phyloP scores from a whole-genome alignment of 2,888 invertebrate genomes.

The Papilio protenor region DNA sequence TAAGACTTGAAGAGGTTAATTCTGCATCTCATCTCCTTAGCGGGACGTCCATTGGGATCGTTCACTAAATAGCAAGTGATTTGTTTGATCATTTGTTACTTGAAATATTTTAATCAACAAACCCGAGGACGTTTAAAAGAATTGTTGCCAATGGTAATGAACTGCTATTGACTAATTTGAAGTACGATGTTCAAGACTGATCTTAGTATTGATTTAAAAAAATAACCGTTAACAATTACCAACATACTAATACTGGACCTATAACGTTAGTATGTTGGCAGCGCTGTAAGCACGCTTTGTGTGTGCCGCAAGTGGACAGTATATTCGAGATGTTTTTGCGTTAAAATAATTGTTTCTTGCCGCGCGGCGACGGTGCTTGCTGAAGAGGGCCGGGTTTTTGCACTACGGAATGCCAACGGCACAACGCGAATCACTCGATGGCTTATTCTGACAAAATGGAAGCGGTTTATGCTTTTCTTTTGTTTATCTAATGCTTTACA shows the following conservation, averaged over 20 bases:
- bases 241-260: neutral
- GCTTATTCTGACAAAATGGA: slow-evolving; percentile 36
- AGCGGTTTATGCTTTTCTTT: slow-evolving; percentile 20
- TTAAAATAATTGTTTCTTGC: slow-evolving; percentile 64
- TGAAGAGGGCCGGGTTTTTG: slow-evolving; percentile 56
- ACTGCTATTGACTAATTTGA: neutral
- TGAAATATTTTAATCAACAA: slow-evolving; percentile 9
- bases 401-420: slow-evolving; percentile 51
- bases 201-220: neutral
- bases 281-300: slow-evolving; percentile 58
- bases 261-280: slow-evolving; percentile 36
- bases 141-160: neutral
- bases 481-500: neutral
- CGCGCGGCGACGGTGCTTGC: slow-evolving; percentile 48
- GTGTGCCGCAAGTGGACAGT: slow-evolving; percentile 54
- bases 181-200: neutral
- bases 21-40: slow-evolving; percentile 13
- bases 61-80: slow-evolving; percentile 4
- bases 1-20: neutral
- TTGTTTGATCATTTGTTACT: slow-evolving; percentile 10
- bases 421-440: slow-evolving; percentile 50
- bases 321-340: slow-evolving; percentile 56
- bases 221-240: neutral
- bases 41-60: neutral
- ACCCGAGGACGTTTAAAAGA: neutral